These are phyloP conservation scores for Lepidochitona cinerea DNA, from an alignment of 2,888 invertebrate species.

Conservation along the genomic window DNA sequence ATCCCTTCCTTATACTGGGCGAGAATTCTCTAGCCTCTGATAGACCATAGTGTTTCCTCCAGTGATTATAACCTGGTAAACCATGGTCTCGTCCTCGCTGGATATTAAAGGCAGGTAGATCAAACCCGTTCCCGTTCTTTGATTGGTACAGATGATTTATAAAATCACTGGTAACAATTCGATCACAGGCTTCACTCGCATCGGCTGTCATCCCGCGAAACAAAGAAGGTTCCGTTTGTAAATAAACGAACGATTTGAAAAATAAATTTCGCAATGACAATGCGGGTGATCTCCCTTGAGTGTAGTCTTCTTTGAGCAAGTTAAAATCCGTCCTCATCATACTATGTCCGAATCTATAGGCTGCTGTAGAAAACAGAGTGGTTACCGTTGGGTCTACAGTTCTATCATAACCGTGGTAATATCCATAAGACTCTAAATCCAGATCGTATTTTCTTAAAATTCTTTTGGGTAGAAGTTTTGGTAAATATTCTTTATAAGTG, in stretches of 20 bases:
- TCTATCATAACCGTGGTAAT: not conserved
- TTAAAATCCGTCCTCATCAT: conserved; percentile 29
- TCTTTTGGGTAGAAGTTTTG: not conserved
- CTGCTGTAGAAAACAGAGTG: conserved; percentile 56
- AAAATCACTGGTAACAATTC: not conserved
- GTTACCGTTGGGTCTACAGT: conserved; percentile 45
- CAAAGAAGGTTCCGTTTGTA: not conserved
- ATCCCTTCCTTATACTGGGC: not conserved
- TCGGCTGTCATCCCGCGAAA: not conserved
- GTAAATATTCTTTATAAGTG: conserved; percentile 22
- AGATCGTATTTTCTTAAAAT: not conserved
- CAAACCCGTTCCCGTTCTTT: not conserved
- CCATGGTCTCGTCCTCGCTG: conserved; percentile 6
- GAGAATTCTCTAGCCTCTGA: not conserved
- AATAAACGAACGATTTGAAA: not conserved
- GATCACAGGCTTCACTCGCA: not conserved
- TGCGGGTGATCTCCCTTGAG: not conserved
- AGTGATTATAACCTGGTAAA: conserved; percentile 68
- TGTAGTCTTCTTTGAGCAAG: not conserved
- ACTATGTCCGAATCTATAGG: conserved; percentile 56
- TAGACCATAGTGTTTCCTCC: conserved; percentile 69
- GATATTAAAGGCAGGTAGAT: conserved; percentile 1
- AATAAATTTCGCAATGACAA: not conserved
- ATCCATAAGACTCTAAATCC: not conserved
- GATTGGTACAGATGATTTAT: not conserved